Evolutionary conservation across 1,140 invertebrate species (phyloP), one percentile per base, ranked within the genome.

Genomic region (Hycleus cichorii): DNA sequence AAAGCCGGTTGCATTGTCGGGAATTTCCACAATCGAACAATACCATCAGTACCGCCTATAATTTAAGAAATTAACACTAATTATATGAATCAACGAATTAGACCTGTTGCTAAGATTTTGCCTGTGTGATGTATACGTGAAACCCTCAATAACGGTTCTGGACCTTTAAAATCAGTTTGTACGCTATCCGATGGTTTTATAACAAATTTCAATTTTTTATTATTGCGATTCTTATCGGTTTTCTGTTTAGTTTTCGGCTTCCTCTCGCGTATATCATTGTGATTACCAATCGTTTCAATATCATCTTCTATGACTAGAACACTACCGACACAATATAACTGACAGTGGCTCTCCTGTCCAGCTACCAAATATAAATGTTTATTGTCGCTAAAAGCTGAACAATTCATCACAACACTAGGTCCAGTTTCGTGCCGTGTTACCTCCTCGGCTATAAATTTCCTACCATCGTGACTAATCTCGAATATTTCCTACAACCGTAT

Each of bases 321-420:
- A 45, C 86, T 81, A 69, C 87, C 87, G 0, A 96, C 84, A 71
- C 83, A 84, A 70, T 95, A 95, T 59, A 95, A 76, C 67, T 93
- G 90, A 75, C 92, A 95, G 67, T 92, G 88, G 50, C 88, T 92
- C 78, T 96, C 92, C 76, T 94, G 89, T 2, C 93, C 93, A 40
- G 90, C 90, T 18, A 88, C 89, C n/a, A 96, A 73, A 72, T 87
- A 88, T 6, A 85, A 85, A 64, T 83, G 80, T 64, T 86, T 83
- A 0, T 79, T 82, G 75, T 85, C 79, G 66, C 80, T 86, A 24
- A 79, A 78, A 8, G 84, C 80, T 6, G 87, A 81, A 72, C 89
- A 90, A 67, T 95, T 95, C 93, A 96, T 96, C 0, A 95, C 89
- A 44, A 94, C 91, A 71, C 86, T 89, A 2, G 83, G 80, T 3